Percentiles rank a stretch among this genome's conserved stretches.
phyloP scores from a whole-genome alignment of 1,140 invertebrate genomes.

The Phymastichus coffea region DNA sequence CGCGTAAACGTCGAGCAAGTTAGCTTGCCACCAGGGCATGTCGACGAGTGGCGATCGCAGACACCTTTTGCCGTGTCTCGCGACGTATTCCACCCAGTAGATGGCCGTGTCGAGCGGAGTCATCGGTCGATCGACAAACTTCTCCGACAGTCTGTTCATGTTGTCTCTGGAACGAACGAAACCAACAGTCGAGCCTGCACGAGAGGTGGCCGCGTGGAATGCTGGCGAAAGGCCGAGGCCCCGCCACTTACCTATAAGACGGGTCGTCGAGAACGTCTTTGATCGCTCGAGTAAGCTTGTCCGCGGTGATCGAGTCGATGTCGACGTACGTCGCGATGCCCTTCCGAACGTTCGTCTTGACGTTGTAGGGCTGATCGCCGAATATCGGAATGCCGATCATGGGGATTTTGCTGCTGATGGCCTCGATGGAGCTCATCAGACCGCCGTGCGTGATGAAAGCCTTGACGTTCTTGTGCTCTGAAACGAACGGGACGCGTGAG shows the following conservation, averaged over 20 bases:
- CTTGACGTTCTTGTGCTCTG: conserved; percentile 68
- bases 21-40: conserved; percentile 48
- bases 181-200: too few species aligned
- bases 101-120: conserved; percentile 61
- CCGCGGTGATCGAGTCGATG: conserved; percentile 42
- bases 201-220: too few species aligned
- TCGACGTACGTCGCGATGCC: conserved; percentile 40
- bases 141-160: conserved; percentile 40
- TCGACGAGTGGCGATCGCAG: conserved; percentile 45
- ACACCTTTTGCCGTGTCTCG: conserved; percentile 52
- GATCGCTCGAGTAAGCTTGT: conserved; percentile 40
- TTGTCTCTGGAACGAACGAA: too few species aligned
- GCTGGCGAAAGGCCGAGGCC: too few species aligned
- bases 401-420: conserved; percentile 69
- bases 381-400: conserved; percentile 68
- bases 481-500: conserved; percentile 35
- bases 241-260: conserved; percentile 38
- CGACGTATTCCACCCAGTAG: conserved; percentile 64
- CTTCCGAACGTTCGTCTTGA: conserved; percentile 25
- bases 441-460: conserved; percentile 72
- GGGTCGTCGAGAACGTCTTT: conserved; percentile 43
- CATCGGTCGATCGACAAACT: conserved; percentile 61
- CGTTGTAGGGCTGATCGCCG: conserved; percentile 67
- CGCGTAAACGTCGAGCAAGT: conserved; percentile 47
- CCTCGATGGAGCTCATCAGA: conserved; percentile 64